Base-by-base conservation (phyloP, 2,113 vertebrate species). In the Calypte anna region DNA sequence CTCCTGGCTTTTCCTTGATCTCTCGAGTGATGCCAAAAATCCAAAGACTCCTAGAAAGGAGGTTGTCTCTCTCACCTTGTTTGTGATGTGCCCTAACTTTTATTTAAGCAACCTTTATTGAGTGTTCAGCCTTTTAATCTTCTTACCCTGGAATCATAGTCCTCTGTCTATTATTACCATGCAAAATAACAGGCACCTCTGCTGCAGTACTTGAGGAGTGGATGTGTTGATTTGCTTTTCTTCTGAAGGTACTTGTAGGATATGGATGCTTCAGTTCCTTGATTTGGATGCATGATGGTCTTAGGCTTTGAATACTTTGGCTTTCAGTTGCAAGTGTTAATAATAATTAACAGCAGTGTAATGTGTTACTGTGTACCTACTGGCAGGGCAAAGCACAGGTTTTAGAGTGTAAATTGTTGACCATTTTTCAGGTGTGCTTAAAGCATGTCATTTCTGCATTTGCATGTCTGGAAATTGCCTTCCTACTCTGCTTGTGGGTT, bases 301-400 rank as follows among this genome's bases (percentile, higher is more conserved):
- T 36, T 62, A 38, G 46, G 36, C 25, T 66, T 83, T 73, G 57
- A 44, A 46, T 36, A 55, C 40, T 36, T 58, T 5, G 2, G 7
- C 53, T n/a, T 75, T 44, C 46, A 44, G 21, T 3, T 68, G 58
- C 57, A 54, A 19, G 19, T 21, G 25, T 50, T 78, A 21, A 43
- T 78, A 6, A 4, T 57, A 43, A 33, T 23, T 22, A 61, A n/a
- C 14, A 40, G 51, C 81, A 74, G 43, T 0, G 0, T 17, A 36
- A 48, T 70, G 24, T 38, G n/a, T 48, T 61, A 18, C 50, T 27
- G 6, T 33, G 11, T 38, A 2, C 40, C 31, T 63, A 5, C 0
- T 55, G 86, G 30, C 11, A 33, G 13, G 28, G 55, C 70, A 19
- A 62, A 89, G 40, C 64, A 14, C 16, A 1, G 11, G 40, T n/a